Percentiles rank a stretch among this genome's conserved stretches.
Evolutionary conservation across 2,888 invertebrate genomes (phyloP).

Genomic region (Hemicrepidius hirtus): DNA sequence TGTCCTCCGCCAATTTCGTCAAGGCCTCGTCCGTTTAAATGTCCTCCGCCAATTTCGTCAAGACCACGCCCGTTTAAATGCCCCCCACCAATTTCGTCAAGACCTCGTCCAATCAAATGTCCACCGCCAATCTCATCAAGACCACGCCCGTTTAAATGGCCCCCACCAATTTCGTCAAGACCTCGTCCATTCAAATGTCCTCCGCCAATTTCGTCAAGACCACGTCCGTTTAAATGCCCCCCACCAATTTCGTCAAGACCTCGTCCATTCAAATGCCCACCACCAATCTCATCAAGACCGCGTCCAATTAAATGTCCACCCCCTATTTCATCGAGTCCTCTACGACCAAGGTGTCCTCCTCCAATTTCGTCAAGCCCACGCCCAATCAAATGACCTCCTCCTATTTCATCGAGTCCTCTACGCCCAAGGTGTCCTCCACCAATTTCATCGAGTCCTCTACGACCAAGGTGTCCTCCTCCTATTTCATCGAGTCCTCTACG

Average conservation of each 20-base stretch:
- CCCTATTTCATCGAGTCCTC: slow-evolving; percentile 54
- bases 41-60: slow-evolving; percentile 53
- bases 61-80: slow-evolving; percentile 54
- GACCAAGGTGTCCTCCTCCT: slow-evolving; percentile 55
- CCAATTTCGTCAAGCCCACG: slow-evolving; percentile 56
- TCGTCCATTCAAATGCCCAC: slow-evolving; percentile 48
- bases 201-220: slow-evolving; percentile 49
- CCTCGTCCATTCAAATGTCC: slow-evolving; percentile 52
- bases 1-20: slow-evolving; percentile 56
- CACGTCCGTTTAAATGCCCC: slow-evolving; percentile 54
- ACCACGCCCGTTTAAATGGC: slow-evolving; percentile 51
- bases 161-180: slow-evolving; percentile 56
- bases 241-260: slow-evolving; percentile 56
- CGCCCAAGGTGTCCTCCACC: slow-evolving; percentile 52
- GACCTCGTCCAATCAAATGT: slow-evolving; percentile 44
- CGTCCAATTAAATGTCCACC: slow-evolving; percentile 54
- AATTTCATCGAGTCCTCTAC: slow-evolving; percentile 50
- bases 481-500: slow-evolving; percentile 53
- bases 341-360: slow-evolving; percentile 45
- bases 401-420: slow-evolving; percentile 52
- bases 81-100: slow-evolving; percentile 56
- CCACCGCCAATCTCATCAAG: slow-evolving; percentile 55
- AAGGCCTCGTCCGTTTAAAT: slow-evolving; percentile 45
- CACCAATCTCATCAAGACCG: slow-evolving; percentile 54
- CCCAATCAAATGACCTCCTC: slow-evolving; percentile 49